Conservation (phyloP, 2,797 vertebrate species). For the Apodemus agrarius region DNA sequence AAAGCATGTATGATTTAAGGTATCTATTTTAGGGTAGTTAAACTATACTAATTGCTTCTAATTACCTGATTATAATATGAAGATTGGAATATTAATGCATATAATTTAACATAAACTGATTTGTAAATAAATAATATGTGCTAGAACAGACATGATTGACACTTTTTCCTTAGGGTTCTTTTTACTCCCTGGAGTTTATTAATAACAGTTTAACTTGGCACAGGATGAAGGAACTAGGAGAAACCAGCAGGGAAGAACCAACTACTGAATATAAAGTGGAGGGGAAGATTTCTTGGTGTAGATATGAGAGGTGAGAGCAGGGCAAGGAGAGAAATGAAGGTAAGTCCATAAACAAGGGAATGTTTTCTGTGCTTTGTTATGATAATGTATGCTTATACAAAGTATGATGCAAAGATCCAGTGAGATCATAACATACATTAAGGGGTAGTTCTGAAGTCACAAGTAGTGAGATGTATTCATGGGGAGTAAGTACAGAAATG, state of each 20-base stretch:
- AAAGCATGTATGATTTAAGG: slow-evolving; percentile 58
- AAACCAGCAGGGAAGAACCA: not conserved
- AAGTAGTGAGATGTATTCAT: accelerated
- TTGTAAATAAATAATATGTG: slow-evolving; percentile 66
- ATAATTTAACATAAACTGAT: slow-evolving; percentile 75
- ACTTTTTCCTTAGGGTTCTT: not conserved
- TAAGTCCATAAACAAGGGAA: accelerated
- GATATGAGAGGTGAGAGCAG: not conserved
- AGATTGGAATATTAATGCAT: slow-evolving; percentile 76
- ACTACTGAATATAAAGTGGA: not conserved
- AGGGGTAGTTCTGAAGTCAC: not conserved
- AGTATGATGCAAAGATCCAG: no score
- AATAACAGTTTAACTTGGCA: slow-evolving; percentile 22
- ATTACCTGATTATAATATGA: slow-evolving; percentile 77
- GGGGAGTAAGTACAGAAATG: not conserved
- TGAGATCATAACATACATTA: not conserved
- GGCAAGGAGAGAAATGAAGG: not conserved
- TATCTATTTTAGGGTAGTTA: slow-evolving; percentile 63
- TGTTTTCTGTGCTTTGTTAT: not conserved
- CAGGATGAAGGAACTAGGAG: not conserved
- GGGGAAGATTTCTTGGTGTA: not conserved
- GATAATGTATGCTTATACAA: not conserved
- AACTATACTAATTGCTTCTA: slow-evolving; percentile 70
- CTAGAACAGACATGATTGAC: slow-evolving; percentile 60
- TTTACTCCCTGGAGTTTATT: slow-evolving; percentile 29